These are phyloP conservation scores for Argopecten irradians DNA, from an alignment of 1,140 invertebrate genomes.

Conservation along the genomic window DNA sequence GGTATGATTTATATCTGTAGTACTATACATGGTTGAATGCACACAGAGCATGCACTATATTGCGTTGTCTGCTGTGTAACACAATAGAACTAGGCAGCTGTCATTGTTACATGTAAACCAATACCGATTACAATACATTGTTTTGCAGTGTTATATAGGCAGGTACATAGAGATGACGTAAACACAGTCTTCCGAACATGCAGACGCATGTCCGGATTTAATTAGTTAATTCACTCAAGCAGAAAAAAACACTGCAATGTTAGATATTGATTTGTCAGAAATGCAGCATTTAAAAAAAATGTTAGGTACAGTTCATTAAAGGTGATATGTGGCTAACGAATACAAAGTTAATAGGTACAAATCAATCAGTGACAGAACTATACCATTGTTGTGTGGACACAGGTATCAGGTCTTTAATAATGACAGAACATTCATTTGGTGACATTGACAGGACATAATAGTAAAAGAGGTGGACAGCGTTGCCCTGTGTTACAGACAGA, in stretches of 20 bases:
- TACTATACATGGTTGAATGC: background rate
- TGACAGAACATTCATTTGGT: no score
- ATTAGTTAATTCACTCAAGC: background rate
- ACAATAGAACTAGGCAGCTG: background rate
- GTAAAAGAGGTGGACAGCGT: no score
- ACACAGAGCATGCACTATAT: background rate
- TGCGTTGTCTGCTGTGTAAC: background rate
- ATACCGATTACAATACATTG: background rate
- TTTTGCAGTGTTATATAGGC: background rate
- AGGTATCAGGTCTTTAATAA: no score
- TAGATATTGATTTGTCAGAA: background rate
- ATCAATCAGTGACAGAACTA: background rate
- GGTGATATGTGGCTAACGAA: background rate
- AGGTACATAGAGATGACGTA: background rate
- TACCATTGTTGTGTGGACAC: no score
- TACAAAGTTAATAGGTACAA: background rate
- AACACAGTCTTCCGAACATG: background rate
- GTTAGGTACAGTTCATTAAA: background rate
- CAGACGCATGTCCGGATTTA: background rate
- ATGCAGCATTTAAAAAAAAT: background rate
- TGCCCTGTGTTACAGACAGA: no score
- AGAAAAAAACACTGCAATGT: background rate
- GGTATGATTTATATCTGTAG: background rate
- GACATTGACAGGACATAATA: no score
- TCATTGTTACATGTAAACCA: background rate